A percentile compares a stretch with the other conserved stretches of the same genome.
phyloP scores from a whole-genome alignment of 1,140 invertebrate species.

The Wasmannia auropunctata region DNA sequence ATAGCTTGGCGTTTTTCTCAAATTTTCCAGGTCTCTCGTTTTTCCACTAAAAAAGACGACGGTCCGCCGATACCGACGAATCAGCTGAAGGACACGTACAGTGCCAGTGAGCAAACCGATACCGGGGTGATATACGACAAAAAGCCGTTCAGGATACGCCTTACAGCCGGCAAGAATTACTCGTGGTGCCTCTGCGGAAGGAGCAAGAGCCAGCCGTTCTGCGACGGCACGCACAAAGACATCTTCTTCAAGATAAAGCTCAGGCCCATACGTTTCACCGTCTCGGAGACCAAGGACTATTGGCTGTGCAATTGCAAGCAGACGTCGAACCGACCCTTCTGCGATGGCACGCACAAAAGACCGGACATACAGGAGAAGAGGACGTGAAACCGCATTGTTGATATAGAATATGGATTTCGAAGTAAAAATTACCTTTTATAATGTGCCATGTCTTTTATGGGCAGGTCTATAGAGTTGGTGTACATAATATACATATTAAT shows the following conservation, averaged over 20 bases:
- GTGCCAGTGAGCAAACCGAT: slow-evolving; percentile 87
- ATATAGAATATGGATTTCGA: slow-evolving; percentile 48
- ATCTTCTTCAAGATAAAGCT: slow-evolving; percentile 89
- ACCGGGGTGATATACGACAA: slow-evolving; percentile 94
- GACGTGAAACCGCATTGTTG: slow-evolving; percentile 18
- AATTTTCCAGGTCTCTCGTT: slow-evolving; percentile 49
- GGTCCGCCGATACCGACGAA: slow-evolving; percentile 88
- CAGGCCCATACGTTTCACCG: slow-evolving; percentile 93
- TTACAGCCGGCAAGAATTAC: slow-evolving; percentile 94
- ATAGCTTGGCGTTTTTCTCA: background rate
- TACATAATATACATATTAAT: slow-evolving; percentile 32
- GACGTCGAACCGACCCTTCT: slow-evolving; percentile 97
- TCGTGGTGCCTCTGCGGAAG: slow-evolving; percentile 97
- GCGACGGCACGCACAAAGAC: slow-evolving; percentile 96
- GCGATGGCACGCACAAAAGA: slow-evolving; percentile 97
- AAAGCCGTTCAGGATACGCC: slow-evolving; percentile 93
- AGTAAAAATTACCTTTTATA: background rate
- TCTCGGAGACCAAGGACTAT: slow-evolving; percentile 96
- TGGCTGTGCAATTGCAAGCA: slow-evolving; percentile 99
- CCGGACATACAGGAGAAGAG: slow-evolving; percentile 87
- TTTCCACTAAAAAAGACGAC: slow-evolving; percentile 42
- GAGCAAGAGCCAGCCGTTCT: slow-evolving; percentile 97
- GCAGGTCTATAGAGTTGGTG: background rate
- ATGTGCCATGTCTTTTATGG: background rate
- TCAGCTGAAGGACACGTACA: slow-evolving; percentile 86